A percentile compares a stretch with the other conserved stretches of the same genome.
Evolutionary conservation across 1,140 invertebrate species (phyloP).

Genomic region (Acromyrmex charruanus): DNA sequence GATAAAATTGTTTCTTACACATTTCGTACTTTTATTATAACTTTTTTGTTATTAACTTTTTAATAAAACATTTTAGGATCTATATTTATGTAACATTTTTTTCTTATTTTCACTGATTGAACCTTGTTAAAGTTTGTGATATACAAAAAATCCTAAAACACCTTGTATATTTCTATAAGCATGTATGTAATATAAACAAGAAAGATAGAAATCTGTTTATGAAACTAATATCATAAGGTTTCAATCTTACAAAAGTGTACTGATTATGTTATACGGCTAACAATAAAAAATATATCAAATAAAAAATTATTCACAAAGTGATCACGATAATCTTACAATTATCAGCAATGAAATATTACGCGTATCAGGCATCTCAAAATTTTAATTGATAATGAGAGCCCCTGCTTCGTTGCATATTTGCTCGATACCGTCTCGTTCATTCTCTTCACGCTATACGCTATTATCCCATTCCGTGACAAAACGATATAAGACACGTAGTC

Average conservation of each 20-base stretch:
- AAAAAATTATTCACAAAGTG: neutral
- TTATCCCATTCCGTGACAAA: slow-evolving; percentile 68
- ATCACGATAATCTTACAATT: neutral
- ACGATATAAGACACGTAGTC: slow-evolving; percentile 54
- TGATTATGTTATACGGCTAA: neutral
- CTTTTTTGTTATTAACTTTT: too few relatives aligned
- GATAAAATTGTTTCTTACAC: too few relatives aligned
- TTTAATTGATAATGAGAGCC: slow-evolving; percentile 1
- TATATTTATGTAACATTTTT: too few relatives aligned
- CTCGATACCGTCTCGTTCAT: slow-evolving; percentile 3
- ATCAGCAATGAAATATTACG: neutral
- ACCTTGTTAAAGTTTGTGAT: too few relatives aligned
- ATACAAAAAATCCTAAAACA: too few relatives aligned
- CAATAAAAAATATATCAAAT: neutral
- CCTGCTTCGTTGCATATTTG: neutral
- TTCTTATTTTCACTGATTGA: too few relatives aligned
- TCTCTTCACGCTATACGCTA: slow-evolving; percentile 7
- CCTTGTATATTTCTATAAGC: too few relatives aligned
- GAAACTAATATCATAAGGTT: neutral
- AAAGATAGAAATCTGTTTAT: too few relatives aligned
- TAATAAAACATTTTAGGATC: too few relatives aligned
- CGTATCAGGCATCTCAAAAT: neutral
- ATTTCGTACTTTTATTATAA: too few relatives aligned
- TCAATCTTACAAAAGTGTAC: neutral
- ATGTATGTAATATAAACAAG: too few relatives aligned